A percentile compares a stretch with the other conserved stretches of the same genome.
Conservation (phyloP, 2,888 invertebrate species). For the Cephus runcator region DNA sequence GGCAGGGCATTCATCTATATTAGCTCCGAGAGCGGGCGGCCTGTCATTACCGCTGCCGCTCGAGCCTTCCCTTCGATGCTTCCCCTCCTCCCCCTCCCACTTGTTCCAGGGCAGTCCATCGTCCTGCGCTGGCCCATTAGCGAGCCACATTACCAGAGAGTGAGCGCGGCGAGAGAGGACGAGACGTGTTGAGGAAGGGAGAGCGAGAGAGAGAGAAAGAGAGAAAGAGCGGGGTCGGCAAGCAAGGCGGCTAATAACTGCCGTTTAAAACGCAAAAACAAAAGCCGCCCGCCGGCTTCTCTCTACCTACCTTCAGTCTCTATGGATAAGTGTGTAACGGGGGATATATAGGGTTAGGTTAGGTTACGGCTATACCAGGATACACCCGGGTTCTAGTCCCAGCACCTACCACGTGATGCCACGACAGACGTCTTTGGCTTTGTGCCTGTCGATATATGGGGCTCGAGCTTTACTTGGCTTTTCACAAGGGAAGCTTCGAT, state of each 20-base stretch:
- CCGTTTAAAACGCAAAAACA: conserved; percentile 61
- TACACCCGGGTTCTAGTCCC: neutral
- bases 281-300: conserved; percentile 32
- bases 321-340: neutral
- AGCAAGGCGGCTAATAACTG: conserved; percentile 55
- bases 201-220: conserved; percentile 16
- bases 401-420: neutral
- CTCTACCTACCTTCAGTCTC: conserved; percentile 15
- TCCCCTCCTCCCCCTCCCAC: neutral
- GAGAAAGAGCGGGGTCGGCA: conserved; percentile 25
- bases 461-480: neutral
- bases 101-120: conserved; percentile 17
- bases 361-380: neutral
- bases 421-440: neutral
- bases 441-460: neutral
- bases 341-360: neutral
- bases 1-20: conserved; percentile 66
- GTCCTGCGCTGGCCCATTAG: conserved; percentile 49
- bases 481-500: conserved; percentile 24
- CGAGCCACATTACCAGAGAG: conserved; percentile 43
- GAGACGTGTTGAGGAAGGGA: conserved; percentile 2
- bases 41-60: conserved; percentile 65
- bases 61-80: conserved; percentile 29
- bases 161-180: conserved; percentile 12
- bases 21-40: conserved; percentile 66